Base-by-base conservation (phyloP, 2,113 vertebrate genomes). In the Prionailurus viverrinus region DNA sequence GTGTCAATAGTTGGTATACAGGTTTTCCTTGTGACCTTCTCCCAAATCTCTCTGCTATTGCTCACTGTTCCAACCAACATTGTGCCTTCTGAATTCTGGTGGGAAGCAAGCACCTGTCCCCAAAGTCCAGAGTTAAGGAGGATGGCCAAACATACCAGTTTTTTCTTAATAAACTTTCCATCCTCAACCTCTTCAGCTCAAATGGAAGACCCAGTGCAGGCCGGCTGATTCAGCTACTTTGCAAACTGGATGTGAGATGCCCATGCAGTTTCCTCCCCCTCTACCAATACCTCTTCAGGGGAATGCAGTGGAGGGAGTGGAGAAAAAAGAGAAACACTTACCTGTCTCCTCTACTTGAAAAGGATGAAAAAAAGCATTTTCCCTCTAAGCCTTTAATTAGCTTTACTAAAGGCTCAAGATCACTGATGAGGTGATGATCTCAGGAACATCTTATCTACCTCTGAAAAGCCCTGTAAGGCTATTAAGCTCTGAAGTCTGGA, bases 391-490 rank as follows among this genome's bases (percentile, higher is more conserved):
- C 16, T 81, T 12, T 79, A 93, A 86, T 96, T 93, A 93, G 11
- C 21, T 95, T 96, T 91, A 71, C 82, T 91, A 71, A 93, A 96
- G n/a, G 21, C 53, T 82, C 36, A 82, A 71, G 39, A 45, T 15
- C 55, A 74, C 86, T 79, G 78, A 87, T 68, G 73, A 89, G 33
- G 82, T 74, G 58, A 27, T 66, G 39, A 41, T 86, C 48, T 79
- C 66, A 79, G 71, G 73, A 91, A 66, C 23, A 61, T 95, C 31
- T 73, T 86, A 89, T n/a, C 13, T 15, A 88, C 65, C 33, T 79
- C 33, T 48, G 83, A 71, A 27, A 95, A 89, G 33, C 29, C 63
- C 33, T 63, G 0, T 71, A 48, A 92, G 6, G 3, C 21, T 85
- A 45, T 73, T 71, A 86, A 81, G 5, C 23, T 66, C 27, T 71